Evolutionary conservation across 2,113 vertebrate genomes (phyloP), one percentile per base, ranked within the genome.

Genomic region (Syngnathus floridae): DNA sequence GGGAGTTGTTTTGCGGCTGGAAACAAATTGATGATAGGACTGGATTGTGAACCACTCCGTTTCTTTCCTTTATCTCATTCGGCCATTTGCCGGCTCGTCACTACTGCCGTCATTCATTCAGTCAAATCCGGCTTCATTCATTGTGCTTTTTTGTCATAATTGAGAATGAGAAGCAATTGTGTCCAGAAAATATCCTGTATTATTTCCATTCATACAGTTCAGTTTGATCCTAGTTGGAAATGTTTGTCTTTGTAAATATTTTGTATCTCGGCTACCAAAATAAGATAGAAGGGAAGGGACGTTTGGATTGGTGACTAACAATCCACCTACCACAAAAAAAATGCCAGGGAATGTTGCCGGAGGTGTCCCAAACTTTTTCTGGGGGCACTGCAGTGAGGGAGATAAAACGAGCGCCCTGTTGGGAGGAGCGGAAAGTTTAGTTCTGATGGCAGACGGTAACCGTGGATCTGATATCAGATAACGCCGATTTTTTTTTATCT

Each of bases 391-490:
- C 21, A 54, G 10, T 26, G 51, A 11, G 51, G 51, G 4, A 54
- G 51, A 52, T 52, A 52, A 52, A 52, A 52, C 19, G 19, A n/a
- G 21, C 22, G 21, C 9, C 51, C 22, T 54, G n/a, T 12, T 54
- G 51, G 21, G 49, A 10, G 49, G 4, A 26, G 51, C 26, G 51
- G 51, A 54, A 49, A 49, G 11, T 70, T 70, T 31, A 43, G 55
- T 69, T 72, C 67, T 55, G 19, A 75, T 35, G 35, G 17, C 10
- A 59, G 62, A 70, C 61, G 57, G 70, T 41, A 63, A 41, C 59
- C 60, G 52, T 26, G n/a, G 61, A 81, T 73, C 56, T 76, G 69
- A 72, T 78, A 64, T 78, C 62, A 76, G 56, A 57, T 57, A 46
- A 64, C 48, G 9, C 19, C 21, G 48, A 51, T n/a, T 54, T 26